phyloP scores from a whole-genome alignment of 2,888 invertebrate species.

The Mythimna impura region DNA sequence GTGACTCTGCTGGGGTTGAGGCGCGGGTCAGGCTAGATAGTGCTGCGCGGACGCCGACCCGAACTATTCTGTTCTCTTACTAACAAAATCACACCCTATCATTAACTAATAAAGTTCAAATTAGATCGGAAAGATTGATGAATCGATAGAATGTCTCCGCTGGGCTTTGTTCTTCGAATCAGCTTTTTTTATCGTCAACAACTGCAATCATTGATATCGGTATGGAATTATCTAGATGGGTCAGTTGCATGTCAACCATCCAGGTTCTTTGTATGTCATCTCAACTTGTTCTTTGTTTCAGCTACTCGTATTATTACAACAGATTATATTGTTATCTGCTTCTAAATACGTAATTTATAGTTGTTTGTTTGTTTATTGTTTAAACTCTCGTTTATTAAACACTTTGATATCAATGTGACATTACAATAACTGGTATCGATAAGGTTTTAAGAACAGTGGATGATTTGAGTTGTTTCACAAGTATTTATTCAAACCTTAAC shows the following conservation, averaged over 20 bases:
- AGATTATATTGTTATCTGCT: conserved; percentile 59
- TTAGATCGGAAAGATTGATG: conserved; percentile 38
- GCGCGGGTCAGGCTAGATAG: conserved; percentile 86
- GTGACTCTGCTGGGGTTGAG: conserved; percentile 81
- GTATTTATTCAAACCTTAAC: conserved; percentile 8
- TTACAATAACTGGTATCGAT: conserved; percentile 29
- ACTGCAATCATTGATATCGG: conserved; percentile 49
- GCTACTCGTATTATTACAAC: conserved; percentile 44
- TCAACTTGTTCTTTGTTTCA: conserved; percentile 59
- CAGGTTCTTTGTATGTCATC: conserved; percentile 50
- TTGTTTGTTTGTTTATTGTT: conserved; percentile 52
- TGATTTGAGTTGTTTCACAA: conserved; percentile 11
- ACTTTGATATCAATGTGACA: conserved; percentile 40
- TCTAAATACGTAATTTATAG: conserved; percentile 46
- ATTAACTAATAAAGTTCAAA: conserved; percentile 54
- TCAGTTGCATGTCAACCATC: conserved; percentile 54
- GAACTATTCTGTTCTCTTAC: conserved; percentile 46
- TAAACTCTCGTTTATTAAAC: conserved; percentile 39
- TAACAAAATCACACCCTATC: conserved; percentile 53
- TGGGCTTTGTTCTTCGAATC: conserved; percentile 57
- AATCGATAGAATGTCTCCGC: conserved; percentile 43
- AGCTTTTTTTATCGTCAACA: conserved; percentile 49
- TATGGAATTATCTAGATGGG: conserved; percentile 53
- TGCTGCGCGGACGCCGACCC: conserved; percentile 83
- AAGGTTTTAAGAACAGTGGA: conserved; percentile 32